Evolutionary conservation across 2,113 vertebrate species (phyloP), one percentile per base, ranked within the genome.

Genomic region (Microtus montanus): DNA sequence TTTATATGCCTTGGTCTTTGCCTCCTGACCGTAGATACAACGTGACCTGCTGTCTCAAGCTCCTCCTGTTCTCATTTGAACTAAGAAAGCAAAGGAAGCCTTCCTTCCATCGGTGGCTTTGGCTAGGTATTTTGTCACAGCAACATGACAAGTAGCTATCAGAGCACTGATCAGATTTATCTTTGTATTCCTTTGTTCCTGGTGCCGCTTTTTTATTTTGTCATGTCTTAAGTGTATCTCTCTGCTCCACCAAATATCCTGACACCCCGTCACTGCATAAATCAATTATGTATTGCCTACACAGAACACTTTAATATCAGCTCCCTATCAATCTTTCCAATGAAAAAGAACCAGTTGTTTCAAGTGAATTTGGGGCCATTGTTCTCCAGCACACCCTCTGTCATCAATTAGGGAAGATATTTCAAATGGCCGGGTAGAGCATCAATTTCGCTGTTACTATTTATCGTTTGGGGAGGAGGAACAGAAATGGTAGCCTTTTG

Each of bases 401-500:
- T 70, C 64, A 86, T 96, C 93, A 87, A 89, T 89, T 86, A 95
- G 89, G 58, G 90, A 91, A 7, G 75, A 20, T 85, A 44, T 95
- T 93, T 64, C 79, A 80, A 95, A 64, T 4, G 35, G 52, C 20
- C 44, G 22, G 68, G 35, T 33, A 80, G 33, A 92, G 61, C 35
- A 73, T 66, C 89, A 79, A 30, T 79, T 95, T 96, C 26, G 22
- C 0, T 26, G 54, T 70, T 52, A 68, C 85, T 49, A 73, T 84
- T 87, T 93, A 91, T 38, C 30, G 30, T 80, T 84, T 49, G 52
- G 13, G 63, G 78, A 35, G 58, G 33, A 68, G 20, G 22, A 82
- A 58, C 75, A 20, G 24, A n/a, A 77, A 87, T 7, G 11, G 28
- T 17, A 75, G 63, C 12, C 71, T 61, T 91, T 92, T 47, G 52